A percentile compares a stretch with the other conserved stretches of the same genome.
These are phyloP conservation scores for Brachypodius melanocephalos DNA, from an alignment of 2,113 vertebrate species.

Conservation along the genomic window DNA sequence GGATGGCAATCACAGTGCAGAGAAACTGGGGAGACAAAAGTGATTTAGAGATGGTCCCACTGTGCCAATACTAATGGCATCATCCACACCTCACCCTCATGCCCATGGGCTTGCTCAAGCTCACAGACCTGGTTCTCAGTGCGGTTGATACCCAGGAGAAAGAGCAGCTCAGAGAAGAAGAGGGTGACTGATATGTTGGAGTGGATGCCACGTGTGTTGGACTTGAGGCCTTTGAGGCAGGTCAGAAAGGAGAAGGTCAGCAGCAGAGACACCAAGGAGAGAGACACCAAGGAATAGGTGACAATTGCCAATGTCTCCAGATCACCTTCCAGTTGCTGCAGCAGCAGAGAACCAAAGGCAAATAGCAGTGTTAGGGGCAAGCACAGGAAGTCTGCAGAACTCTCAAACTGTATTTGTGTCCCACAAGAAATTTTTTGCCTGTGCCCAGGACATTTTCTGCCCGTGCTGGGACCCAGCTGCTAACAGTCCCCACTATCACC, in stretches of 20 bases:
- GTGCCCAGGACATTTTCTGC: background rate
- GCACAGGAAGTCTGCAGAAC: background rate
- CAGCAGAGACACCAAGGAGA: constrained; percentile 87
- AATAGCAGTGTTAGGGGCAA: background rate
- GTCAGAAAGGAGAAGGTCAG: constrained; percentile 87
- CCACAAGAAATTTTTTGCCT: background rate
- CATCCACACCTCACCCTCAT: background rate
- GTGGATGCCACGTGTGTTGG: constrained; percentile 93
- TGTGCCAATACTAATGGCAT: background rate
- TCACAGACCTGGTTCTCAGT: constrained; percentile 91
- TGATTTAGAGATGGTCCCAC: background rate
- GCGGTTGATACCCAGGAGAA: constrained; percentile 90
- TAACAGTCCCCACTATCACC: background rate
- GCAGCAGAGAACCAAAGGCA: constrained; percentile 28
- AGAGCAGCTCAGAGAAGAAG: constrained; percentile 91
- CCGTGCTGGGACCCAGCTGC: background rate
- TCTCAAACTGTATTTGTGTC: background rate
- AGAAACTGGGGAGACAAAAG: constrained; percentile 80
- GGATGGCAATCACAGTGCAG: constrained; percentile 93
- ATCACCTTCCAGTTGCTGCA: constrained; percentile 91
- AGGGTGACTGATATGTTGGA: constrained; percentile 89
- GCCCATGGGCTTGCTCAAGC: background rate
- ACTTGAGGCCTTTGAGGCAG: constrained; percentile 93
- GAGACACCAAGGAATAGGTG: constrained; percentile 85
- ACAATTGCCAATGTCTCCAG: constrained; percentile 91